These are phyloP conservation scores for Eublepharis macularius DNA, from an alignment of 2,113 vertebrate species.

Conservation along the genomic window DNA sequence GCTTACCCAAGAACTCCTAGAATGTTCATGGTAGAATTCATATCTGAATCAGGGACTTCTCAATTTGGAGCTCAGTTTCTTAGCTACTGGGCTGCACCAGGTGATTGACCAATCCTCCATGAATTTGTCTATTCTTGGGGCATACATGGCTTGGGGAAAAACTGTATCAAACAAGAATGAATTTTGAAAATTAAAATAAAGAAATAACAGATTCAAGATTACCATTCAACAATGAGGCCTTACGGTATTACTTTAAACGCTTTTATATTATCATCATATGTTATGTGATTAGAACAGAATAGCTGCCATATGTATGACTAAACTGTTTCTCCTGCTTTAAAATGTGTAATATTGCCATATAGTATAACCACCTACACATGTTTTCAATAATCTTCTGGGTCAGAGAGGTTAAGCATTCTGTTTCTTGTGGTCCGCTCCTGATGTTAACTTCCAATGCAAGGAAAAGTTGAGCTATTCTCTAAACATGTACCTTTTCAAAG, in stretches of 20 bases:
- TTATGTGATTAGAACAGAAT: not conserved
- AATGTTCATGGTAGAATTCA: no score
- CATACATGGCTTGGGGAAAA: not conserved
- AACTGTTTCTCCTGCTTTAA: not conserved
- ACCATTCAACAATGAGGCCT: not conserved
- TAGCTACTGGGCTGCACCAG: no score
- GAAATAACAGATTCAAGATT: not conserved
- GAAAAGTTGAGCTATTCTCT: not conserved
- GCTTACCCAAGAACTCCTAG: no score
- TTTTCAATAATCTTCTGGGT: not conserved
- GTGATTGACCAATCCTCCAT: no score
- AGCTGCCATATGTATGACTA: slow-evolving; percentile 15
- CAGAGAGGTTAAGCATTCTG: not conserved
- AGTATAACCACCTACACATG: not conserved
- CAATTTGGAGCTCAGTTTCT: no score
- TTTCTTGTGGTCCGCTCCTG: not conserved
- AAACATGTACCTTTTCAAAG: not conserved
- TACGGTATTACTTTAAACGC: not conserved
- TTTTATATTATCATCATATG: slow-evolving; percentile 1
- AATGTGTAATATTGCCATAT: not conserved
- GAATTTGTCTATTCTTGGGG: no score
- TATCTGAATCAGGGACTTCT: no score
- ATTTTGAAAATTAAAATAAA: not conserved
- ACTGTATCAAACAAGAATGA: not conserved
- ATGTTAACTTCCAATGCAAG: not conserved